phyloP scores from a whole-genome alignment of 2,113 vertebrate species.

The Coturnix japonica region DNA sequence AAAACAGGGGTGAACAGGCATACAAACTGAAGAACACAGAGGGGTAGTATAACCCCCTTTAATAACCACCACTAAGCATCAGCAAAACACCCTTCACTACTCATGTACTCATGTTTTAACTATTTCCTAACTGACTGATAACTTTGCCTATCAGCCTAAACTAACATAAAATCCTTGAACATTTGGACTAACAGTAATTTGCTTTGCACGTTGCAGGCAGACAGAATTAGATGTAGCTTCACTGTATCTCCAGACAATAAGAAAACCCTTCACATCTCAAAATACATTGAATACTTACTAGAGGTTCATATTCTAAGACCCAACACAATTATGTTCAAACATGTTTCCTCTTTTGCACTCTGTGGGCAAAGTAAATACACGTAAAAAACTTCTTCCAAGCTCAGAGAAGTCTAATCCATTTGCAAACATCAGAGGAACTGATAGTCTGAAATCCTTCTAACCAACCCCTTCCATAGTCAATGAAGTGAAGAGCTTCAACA shows the following conservation, averaged over 20 bases:
- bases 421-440: neutral
- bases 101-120: neutral
- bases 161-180: neutral
- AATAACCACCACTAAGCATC: neutral
- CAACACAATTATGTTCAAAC: neutral
- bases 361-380: neutral
- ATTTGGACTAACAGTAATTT: neutral
- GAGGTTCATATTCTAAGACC: neutral
- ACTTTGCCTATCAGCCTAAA: neutral
- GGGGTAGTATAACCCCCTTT: neutral
- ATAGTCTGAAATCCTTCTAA: neutral
- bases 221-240: neutral
- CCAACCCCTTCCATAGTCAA: neutral
- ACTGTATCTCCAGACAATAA: neutral
- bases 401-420: conserved; percentile 18
- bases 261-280: conserved; percentile 6
- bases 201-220: neutral
- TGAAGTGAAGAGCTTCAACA: neutral
- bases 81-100: neutral
- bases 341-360: neutral
- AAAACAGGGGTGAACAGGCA: neutral
- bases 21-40: neutral
- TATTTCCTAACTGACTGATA: neutral
- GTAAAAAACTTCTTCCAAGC: neutral
- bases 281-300: neutral